These are phyloP conservation scores for Abramis brama DNA, from an alignment of 2,113 vertebrate species.

Conservation along the genomic window DNA sequence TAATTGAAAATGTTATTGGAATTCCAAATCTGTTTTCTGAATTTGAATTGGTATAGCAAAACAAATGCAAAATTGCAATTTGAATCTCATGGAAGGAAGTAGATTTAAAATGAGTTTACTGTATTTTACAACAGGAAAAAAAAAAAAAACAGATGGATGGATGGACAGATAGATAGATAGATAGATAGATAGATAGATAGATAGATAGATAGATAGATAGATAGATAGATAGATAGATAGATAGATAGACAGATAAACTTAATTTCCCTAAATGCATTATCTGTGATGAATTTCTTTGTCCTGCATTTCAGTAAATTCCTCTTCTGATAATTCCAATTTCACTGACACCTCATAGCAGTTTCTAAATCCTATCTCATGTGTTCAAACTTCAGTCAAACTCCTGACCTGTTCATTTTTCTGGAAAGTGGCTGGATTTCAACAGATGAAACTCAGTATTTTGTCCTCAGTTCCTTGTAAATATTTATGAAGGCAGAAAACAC, in stretches of 20 bases:
- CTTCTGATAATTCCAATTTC: background rate
- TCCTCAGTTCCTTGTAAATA: background rate
- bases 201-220: background rate
- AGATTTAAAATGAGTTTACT: background rate
- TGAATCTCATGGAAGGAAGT: background rate
- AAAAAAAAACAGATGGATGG: background rate
- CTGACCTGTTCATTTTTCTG: background rate
- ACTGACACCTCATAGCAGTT: no score
- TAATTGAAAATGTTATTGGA: background rate
- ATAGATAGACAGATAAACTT: background rate
- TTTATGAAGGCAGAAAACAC: slow-evolving; percentile 14
- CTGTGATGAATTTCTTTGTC: no score
- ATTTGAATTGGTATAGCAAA: background rate
- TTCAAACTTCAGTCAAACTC: background rate
- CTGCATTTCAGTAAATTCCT: background rate
- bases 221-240: background rate
- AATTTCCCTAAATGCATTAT: no score
- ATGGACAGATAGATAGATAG: background rate
- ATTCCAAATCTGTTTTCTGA: background rate
- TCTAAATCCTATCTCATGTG: no score
- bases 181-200: background rate
- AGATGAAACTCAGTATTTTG: background rate
- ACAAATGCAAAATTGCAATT: background rate
- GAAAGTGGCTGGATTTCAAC: background rate
- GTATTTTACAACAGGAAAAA: background rate